Evolutionary conservation across 2,113 vertebrate species (phyloP).

Genomic region (Datnioides undecimradiatus): DNA sequence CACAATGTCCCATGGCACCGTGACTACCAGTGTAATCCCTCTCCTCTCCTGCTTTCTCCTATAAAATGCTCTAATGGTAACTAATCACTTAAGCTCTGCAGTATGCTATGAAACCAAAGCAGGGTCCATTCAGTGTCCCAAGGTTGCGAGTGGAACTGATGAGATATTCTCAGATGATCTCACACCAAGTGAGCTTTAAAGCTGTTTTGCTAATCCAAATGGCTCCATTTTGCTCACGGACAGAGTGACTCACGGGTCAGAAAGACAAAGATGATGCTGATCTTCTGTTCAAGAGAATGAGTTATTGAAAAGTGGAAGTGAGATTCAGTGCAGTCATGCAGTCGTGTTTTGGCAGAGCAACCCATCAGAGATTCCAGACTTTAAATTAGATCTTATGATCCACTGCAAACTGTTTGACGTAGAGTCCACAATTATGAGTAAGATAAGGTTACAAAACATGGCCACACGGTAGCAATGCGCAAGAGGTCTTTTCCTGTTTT

Average conservation of each 20-base stretch:
- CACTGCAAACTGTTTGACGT: neutral
- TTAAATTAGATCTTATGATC: neutral
- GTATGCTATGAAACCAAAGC: conserved; percentile 36
- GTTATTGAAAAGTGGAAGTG: neutral
- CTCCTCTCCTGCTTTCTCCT: conserved; percentile 23
- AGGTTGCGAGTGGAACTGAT: conserved; percentile 48
- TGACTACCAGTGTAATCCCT: conserved; percentile 25
- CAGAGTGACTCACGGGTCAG: conserved; percentile 43
- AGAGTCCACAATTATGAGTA: conserved; percentile 2
- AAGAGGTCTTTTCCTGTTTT: conserved; percentile 51
- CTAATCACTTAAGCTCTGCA: conserved; percentile 49
- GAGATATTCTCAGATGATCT: conserved; percentile 63
- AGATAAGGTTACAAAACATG: conserved; percentile 25
- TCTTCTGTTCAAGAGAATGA: neutral
- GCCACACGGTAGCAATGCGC: conserved; percentile 18
- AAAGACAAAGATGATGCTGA: conserved; percentile 18
- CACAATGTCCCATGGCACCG: conserved; percentile 26
- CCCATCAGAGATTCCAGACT: neutral
- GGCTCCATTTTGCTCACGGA: conserved; percentile 27
- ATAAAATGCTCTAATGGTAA: conserved; percentile 39
- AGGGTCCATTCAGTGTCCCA: conserved; percentile 28
- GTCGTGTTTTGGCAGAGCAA: conserved; percentile 17
- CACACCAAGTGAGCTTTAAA: conserved; percentile 41
- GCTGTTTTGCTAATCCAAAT: conserved; percentile 32
- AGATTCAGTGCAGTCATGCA: neutral